Evolutionary conservation across 2,888 invertebrate species (phyloP).

Genomic region (Erebia aethiops): DNA sequence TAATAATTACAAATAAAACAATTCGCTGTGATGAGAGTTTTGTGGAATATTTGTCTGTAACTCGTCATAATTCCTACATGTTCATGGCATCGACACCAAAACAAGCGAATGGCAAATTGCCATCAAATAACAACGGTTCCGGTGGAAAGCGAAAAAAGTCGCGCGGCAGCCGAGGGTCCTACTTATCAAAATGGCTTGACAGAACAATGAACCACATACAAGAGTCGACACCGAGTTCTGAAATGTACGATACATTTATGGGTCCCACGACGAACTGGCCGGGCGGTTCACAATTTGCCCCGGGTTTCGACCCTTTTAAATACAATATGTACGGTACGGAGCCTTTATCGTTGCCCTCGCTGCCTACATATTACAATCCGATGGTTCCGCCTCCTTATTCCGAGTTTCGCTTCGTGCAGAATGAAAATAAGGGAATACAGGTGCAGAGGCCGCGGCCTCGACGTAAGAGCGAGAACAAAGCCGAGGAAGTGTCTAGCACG

Average conservation of each 20-base stretch:
- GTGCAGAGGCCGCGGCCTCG: slow-evolving; percentile 64
- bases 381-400: slow-evolving; percentile 59
- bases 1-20: slow-evolving; percentile 45
- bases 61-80: slow-evolving; percentile 39
- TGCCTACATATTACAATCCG: slow-evolving; percentile 80
- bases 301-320: slow-evolving; percentile 75
- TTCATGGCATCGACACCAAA: slow-evolving; percentile 76
- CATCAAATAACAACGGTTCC: slow-evolving; percentile 66
- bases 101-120: slow-evolving; percentile 69
- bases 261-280: slow-evolving; percentile 62
- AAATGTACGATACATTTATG: slow-evolving; percentile 65
- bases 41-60: slow-evolving; percentile 12
- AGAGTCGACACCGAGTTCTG: slow-evolving; percentile 67
- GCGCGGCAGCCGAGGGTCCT: slow-evolving; percentile 68
- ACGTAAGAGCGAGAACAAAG: slow-evolving; percentile 59
- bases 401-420: slow-evolving; percentile 66
- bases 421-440: slow-evolving; percentile 64
- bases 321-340: slow-evolving; percentile 83
- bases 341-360: slow-evolving; percentile 85
- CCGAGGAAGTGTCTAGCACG: slow-evolving; percentile 61
- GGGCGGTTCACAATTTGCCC: slow-evolving; percentile 65
- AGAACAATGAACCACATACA: slow-evolving; percentile 75
- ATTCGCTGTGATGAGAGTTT: slow-evolving; percentile 3
- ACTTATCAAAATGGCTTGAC: slow-evolving; percentile 79
- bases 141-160: slow-evolving; percentile 80